A percentile compares a stretch with the other conserved stretches of the same genome.
phyloP scores from a whole-genome alignment of 2,888 invertebrate genomes.

The Orchesella flavescens region DNA sequence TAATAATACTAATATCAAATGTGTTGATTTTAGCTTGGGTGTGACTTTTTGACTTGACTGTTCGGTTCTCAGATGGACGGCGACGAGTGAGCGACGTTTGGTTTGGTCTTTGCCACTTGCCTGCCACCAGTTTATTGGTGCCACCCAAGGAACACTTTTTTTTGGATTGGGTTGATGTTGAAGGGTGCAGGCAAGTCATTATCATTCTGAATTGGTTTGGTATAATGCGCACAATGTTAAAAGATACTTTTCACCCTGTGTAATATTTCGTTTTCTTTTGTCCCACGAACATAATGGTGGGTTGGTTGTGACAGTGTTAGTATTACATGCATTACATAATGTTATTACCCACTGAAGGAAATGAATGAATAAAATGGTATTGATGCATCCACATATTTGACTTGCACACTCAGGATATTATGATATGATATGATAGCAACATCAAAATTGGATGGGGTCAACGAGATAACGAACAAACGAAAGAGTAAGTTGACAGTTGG shows the following conservation, averaged over 20 bases:
- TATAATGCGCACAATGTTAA: background rate
- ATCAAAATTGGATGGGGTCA: slow-evolving; percentile 19
- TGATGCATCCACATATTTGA: background rate
- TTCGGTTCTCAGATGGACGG: slow-evolving; percentile 3
- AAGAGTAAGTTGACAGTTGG: slow-evolving; percentile 30
- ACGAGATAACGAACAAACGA: slow-evolving; percentile 25
- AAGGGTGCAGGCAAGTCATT: slow-evolving; percentile 14
- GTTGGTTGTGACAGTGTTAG: slow-evolving; percentile 53
- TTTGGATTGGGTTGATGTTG: background rate
- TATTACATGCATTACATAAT: slow-evolving; percentile 61
- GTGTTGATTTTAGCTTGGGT: slow-evolving; percentile 25
- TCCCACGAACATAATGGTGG: slow-evolving; percentile 23
- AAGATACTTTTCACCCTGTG: background rate
- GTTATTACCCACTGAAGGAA: slow-evolving; percentile 53
- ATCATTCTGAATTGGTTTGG: slow-evolving; percentile 6
- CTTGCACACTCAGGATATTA: background rate
- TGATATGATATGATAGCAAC: background rate
- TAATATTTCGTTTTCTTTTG: background rate
- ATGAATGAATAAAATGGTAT: slow-evolving; percentile 21
- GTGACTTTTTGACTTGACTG: slow-evolving; percentile 39
- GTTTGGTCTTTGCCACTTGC: slow-evolving; percentile 52
- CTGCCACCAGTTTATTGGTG: slow-evolving; percentile 44
- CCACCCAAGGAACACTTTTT: slow-evolving; percentile 33
- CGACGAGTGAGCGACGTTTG: slow-evolving; percentile 26
- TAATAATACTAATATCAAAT: slow-evolving; percentile 27